Base-by-base conservation (phyloP, 1,140 invertebrate species). In the Drosophila pachea region DNA sequence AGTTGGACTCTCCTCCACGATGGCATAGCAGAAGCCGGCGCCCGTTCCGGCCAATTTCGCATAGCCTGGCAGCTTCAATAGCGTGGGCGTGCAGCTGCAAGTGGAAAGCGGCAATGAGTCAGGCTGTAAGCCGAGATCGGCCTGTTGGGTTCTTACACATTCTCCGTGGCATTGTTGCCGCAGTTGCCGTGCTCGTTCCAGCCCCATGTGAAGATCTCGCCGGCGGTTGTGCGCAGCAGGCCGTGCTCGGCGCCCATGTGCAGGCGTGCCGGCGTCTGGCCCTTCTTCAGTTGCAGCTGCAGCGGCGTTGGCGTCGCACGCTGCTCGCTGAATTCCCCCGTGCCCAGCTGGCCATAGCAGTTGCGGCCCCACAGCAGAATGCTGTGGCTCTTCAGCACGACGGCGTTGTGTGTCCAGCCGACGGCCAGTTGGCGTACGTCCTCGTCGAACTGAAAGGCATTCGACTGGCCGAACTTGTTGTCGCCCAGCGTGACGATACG, bases 141-240 rank as follows among this genome's bases (percentile, higher is more conserved):
- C 8, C 8, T 3, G 8, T 3, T 38, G 8, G 8, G n/a, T 38
- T 40, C 38, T 40, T n/a, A 88, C 40, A 95, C 90, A 88, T 95
- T 92, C 22, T 92, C 90, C 16, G 91, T 92, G 49, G 91, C 89
- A 38, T 93, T 93, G 68, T 93, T 94, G 65, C 95, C 96, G 88
- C 95, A 96, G 79, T 95, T 96, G 22, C 94, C 94, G 90, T 97
- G 96, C 75, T 97, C 96, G 90, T 97, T 97, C 95, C 95, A 97
- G 5, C 96, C 96, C 95, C 95, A 97, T n/a, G 93, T 92, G 63
- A 93, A 93, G 3, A 96, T 74, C 45, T 90, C 89, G 14, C 92
- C 92, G 2, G 54, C 60, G 7, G 76, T 71, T 4, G 91, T 91
- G 79, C 93, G 84, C 66, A 92, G 88, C 48, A 97, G 74, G 56